Conservation (phyloP, 1,140 invertebrate species). For the Ceratoteleas bidentatus region DNA sequence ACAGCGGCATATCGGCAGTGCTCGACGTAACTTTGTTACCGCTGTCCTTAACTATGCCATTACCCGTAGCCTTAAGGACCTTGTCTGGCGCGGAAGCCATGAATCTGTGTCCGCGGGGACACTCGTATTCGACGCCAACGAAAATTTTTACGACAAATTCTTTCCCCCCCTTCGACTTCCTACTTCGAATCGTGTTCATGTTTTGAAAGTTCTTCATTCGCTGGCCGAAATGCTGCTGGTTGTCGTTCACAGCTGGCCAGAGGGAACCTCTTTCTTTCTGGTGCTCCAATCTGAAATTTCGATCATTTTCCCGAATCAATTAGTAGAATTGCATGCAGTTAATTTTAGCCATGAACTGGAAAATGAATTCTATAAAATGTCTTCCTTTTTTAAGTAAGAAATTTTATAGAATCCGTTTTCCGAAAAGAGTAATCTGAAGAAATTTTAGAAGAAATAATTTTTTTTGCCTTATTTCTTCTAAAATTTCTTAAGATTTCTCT, state of each 20-base stretch:
- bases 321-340: too few species aligned
- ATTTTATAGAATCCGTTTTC: too few species aligned
- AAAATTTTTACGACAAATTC: constrained; percentile 95
- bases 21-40: constrained; percentile 90
- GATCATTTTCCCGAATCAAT: too few species aligned
- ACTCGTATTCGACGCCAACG: constrained; percentile 98
- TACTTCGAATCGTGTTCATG: constrained; percentile 74
- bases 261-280: constrained; percentile 78
- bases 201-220: constrained; percentile 77
- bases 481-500: too few species aligned
- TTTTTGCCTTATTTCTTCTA: too few species aligned
- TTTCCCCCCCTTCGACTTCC: constrained; percentile 80
- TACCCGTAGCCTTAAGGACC: constrained; percentile 89
- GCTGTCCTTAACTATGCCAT: constrained; percentile 91
- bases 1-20: constrained; percentile 92
- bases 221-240: constrained; percentile 68
- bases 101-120: constrained; percentile 96
- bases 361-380: too few species aligned
- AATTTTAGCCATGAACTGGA: too few species aligned
- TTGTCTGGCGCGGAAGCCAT: constrained; percentile 95
- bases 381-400: too few species aligned
- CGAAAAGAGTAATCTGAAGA: too few species aligned
- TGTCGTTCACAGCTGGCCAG: constrained; percentile 75
- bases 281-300: constrained; percentile 73
- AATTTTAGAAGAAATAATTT: too few species aligned